Evolutionary conservation across 2,113 vertebrate genomes (phyloP), one percentile per base, ranked within the genome.

Genomic region (Sinocyclocheilus maitianheensis): DNA sequence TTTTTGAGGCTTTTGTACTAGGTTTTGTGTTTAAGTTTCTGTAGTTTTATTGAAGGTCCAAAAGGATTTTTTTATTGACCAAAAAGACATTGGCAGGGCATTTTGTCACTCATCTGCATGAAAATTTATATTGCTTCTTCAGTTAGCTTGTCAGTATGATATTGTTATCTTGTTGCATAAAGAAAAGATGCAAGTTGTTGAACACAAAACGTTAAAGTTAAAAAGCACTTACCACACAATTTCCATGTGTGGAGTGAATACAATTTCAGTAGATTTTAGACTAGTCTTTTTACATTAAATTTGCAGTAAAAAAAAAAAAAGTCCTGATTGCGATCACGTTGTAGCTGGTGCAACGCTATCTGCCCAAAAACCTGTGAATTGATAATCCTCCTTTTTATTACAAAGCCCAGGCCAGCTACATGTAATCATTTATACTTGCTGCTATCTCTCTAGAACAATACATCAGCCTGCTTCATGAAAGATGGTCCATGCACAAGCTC

Each of bases 321-420:
- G 65, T 77, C 58, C 81, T 71, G 87, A 90, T 87, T 88, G 86
- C 46, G 86, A 90, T 88, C 87, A 48, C 86, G 79, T 88, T 87
- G 89, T 90, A 89, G 89, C 88, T 77, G 86, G 87, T 71, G 86
- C 83, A 89, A 83, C 81, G 87, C 91, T 96, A 96, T 96, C 96
- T 96, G 96, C 95, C 96, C 95, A 95, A 95, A 90, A 95, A 89
- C 95, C 95, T 69, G 95, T 95, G 95, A 96, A 97, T 96, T 96
- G 96, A 95, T 96, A 91, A 94, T 96, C 95, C 91, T 84, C 96
- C 87, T 93, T 96, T 96, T 97, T 96, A 96, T 96, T 97, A 94
- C 93, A 96, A 96, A 96, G 94, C 94, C 96, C 94, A 94, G 95
- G 93, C 94, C 93, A 91, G 93, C 95, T 96, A 94, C 94, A 95